A percentile compares a stretch with the other conserved stretches of the same genome.
phyloP scores from a whole-genome alignment of 2,113 vertebrate species.

The Zosterops lateralis region DNA sequence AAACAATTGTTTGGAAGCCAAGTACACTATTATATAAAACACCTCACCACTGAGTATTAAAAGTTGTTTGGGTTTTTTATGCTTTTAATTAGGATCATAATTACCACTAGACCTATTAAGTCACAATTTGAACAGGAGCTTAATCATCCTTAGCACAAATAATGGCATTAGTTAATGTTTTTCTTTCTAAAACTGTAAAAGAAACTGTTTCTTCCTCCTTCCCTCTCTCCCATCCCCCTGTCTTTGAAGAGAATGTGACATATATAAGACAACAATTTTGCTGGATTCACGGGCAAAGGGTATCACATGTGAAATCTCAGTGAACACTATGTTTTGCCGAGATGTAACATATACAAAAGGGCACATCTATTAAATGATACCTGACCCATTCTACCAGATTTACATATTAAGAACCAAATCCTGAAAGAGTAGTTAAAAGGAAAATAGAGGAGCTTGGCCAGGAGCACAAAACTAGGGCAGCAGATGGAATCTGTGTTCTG shows the following conservation, averaged over 20 bases:
- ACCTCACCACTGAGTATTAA: constrained; percentile 38
- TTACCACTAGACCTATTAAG: constrained; percentile 34
- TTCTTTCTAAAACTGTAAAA: constrained; percentile 14
- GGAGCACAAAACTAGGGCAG: neutral
- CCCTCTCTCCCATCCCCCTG: neutral
- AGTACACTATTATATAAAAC: constrained; percentile 27
- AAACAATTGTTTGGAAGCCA: constrained; percentile 55
- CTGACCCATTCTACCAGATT: neutral
- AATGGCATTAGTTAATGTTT: constrained; percentile 10
- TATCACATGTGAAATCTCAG: neutral
- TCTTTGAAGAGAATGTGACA: neutral
- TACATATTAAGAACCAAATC: neutral
- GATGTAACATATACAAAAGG: neutral
- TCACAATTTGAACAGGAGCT: constrained; percentile 10
- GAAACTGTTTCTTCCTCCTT: neutral
- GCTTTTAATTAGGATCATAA: constrained; percentile 48
- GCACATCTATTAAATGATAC: neutral
- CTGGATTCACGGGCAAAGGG: neutral
- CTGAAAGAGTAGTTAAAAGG: neutral
- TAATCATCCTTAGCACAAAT: constrained; percentile 1
- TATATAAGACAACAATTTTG: neutral
- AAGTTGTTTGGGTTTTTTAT: neutral
- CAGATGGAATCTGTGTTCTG: neutral
- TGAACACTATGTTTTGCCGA: neutral
- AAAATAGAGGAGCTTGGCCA: neutral